Evolutionary conservation across 2,797 vertebrate genomes (phyloP).

Genomic region (Cynodonichthys magdalenae): DNA sequence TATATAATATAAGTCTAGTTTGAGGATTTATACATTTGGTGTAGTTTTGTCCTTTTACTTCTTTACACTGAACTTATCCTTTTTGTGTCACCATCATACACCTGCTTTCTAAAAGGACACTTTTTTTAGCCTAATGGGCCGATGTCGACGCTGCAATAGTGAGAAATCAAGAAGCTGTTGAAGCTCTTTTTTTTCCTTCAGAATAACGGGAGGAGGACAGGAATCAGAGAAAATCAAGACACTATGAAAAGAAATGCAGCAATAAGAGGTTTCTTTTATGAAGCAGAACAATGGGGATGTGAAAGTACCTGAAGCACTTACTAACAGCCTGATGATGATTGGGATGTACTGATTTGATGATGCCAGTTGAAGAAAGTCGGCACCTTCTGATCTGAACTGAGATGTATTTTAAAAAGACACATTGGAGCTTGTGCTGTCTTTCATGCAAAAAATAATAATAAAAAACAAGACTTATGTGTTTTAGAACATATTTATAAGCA

Average conservation of each 20-base stretch:
- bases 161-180: constrained; percentile 16
- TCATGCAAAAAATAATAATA: too few species aligned
- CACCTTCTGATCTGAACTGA: not conserved
- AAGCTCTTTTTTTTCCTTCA: not conserved
- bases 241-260: too few species aligned
- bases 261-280: not conserved
- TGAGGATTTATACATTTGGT: not conserved
- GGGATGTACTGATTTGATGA: not conserved
- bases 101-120: constrained; percentile 8
- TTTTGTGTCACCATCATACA: not conserved
- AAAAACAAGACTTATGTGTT: too few species aligned
- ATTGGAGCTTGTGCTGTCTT: not conserved
- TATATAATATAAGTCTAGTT: not conserved
- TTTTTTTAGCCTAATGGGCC: not conserved
- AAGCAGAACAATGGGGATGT: not conserved
- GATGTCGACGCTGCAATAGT: not conserved
- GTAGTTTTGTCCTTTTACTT: not conserved
- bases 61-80: not conserved
- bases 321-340: not conserved
- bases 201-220: not conserved
- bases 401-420: not conserved
- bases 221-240: not conserved
- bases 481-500: too few species aligned
- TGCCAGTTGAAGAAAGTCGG: not conserved
- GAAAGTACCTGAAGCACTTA: not conserved